Percentiles rank a stretch among this genome's conserved stretches.
These are phyloP conservation scores for Masticophis lateralis DNA, from an alignment of 2,797 vertebrate genomes.

Conservation along the genomic window DNA sequence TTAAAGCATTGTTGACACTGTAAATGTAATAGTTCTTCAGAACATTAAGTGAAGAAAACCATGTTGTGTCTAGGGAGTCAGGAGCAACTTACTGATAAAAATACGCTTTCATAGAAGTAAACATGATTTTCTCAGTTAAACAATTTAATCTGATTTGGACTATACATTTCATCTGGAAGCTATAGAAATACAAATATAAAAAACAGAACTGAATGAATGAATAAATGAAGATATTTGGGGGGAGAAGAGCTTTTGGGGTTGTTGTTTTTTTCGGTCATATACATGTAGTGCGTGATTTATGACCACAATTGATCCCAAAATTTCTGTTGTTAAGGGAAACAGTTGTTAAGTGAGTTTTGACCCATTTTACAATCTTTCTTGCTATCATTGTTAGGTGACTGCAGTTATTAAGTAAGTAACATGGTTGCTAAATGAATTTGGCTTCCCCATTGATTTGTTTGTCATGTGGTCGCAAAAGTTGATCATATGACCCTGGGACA, in stretches of 20 bases:
- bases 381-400: not conserved
- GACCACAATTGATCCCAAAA: not conserved
- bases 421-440: not conserved
- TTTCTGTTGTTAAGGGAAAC: not conserved
- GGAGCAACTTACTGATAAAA: constrained; percentile 40
- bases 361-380: not conserved
- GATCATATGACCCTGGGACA: not conserved
- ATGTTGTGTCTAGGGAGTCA: constrained; percentile 26
- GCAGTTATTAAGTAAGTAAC: not conserved
- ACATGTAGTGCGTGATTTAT: not conserved
- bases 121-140: constrained; percentile 38
- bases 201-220: not conserved
- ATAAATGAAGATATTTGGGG: not conserved
- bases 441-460: not conserved
- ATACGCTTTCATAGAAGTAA: constrained; percentile 16
- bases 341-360: not conserved
- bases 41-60: not conserved
- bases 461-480: not conserved
- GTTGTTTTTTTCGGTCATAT: not conserved
- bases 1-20: constrained; percentile 32
- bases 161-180: constrained; percentile 5
- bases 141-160: constrained; percentile 38
- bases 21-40: constrained; percentile 28
- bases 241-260: not conserved
- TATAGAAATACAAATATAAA: not conserved